Evolutionary conservation across 1,140 invertebrate genomes (phyloP).

Genomic region (Teleogryllus occipitalis): DNA sequence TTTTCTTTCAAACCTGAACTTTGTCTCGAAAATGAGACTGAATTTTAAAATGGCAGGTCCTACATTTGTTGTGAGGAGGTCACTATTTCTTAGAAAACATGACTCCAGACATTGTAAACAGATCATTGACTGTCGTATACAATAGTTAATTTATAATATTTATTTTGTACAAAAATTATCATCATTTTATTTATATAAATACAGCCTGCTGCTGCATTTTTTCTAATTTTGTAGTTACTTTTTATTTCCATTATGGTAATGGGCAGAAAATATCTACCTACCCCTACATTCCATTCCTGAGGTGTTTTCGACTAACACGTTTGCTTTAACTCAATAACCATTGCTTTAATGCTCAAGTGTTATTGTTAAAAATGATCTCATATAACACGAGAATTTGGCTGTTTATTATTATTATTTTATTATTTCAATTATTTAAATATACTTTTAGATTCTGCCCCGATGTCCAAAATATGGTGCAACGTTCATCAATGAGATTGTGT

Average conservation of each 20-base stretch:
- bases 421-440: no score
- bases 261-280: slow-evolving; percentile 8
- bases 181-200: slow-evolving; percentile 11
- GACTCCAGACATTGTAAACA: neutral
- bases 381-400: no score
- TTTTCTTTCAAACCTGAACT: neutral
- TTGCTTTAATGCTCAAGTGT: neutral
- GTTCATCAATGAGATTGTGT: no score
- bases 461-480: no score
- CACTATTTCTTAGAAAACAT: neutral
- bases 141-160: slow-evolving; percentile 13
- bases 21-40: neutral
- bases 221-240: slow-evolving; percentile 11
- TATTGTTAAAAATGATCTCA: neutral
- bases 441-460: no score
- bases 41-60: slow-evolving; percentile 11
- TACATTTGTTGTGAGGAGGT: slow-evolving; percentile 18
- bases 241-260: slow-evolving; percentile 15
- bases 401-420: no score
- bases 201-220: slow-evolving; percentile 17
- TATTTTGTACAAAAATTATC: slow-evolving; percentile 16
- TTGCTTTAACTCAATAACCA: neutral
- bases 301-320: neutral
- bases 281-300: neutral
- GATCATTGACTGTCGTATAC: neutral